A percentile compares a stretch with the other conserved stretches of the same genome.
These are phyloP conservation scores for Gibbula magus DNA, from an alignment of 2,888 invertebrate species.

Conservation along the genomic window DNA sequence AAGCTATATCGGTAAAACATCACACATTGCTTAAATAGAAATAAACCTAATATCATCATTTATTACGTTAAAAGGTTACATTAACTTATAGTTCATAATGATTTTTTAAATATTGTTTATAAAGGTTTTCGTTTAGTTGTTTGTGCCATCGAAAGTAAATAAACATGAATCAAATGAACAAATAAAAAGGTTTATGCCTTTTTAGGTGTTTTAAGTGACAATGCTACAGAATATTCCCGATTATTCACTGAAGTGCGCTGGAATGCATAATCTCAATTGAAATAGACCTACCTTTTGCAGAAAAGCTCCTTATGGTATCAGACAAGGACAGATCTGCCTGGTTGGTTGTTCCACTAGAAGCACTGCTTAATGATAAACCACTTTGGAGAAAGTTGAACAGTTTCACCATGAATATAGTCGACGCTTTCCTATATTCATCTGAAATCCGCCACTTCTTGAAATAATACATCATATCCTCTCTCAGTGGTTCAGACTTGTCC, in stretches of 20 bases:
- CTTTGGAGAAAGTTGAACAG: constrained; percentile 57
- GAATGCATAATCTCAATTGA: background rate
- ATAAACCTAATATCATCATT: too few relatives aligned
- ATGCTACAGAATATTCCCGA: background rate
- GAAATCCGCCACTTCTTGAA: constrained; percentile 42
- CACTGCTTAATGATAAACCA: background rate
- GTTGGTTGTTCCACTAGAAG: background rate
- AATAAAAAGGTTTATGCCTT: background rate
- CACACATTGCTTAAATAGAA: too few relatives aligned
- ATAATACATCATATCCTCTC: constrained; percentile 36
- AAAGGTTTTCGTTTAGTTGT: background rate
- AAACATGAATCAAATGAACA: background rate
- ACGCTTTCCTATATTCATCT: constrained; percentile 72
- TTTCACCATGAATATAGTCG: constrained; percentile 59
- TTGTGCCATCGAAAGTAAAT: background rate
- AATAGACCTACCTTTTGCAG: constrained; percentile 56
- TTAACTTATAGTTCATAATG: too few relatives aligned
- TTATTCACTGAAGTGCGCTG: background rate
- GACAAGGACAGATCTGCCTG: constrained; percentile 40
- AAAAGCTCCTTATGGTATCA: constrained; percentile 63
- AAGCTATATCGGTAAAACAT: too few relatives aligned
- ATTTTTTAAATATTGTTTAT: too few relatives aligned
- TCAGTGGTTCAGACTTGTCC: background rate
- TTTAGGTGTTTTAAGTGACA: background rate
- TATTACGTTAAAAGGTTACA: too few relatives aligned